Base-by-base conservation (phyloP, 2,888 invertebrate species). In the Acrobasis consociella region DNA sequence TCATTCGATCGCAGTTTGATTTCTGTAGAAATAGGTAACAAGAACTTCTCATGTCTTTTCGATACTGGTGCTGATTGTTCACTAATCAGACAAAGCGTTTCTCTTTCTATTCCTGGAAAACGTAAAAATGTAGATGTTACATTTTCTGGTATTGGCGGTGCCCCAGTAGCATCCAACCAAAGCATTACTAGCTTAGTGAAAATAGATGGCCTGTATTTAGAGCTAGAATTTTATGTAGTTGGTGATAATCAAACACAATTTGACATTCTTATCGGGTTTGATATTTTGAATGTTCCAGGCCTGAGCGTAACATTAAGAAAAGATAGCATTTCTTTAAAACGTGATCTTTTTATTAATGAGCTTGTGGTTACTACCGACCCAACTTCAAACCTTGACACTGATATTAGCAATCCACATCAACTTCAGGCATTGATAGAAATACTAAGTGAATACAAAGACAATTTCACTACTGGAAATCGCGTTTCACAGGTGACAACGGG, bases 51-150 rank as follows among this genome's bases (percentile, higher is more conserved):
- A 1, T 64, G 60, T 16, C 39, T 71, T 0, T 70, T 74, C 42
- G 70, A 75, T 17, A 72, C 68, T n/a, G 72, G 72, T 0, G 70
- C 74, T 0, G 74, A 74, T 37, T 71, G 72, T 22, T 74, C 74
- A 0, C 9, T 72, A 0, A 67, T 75, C 1, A 49, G 68, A 5
- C 69, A 73, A 37, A 62, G 67, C 0, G 2, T 72, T 1, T 70
- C 70, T 0, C 50, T 46, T 0, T 60, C 56, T n/a, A 13, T 75
- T 15, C 68, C 69, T 0, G 71, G 72, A 1, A 50, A 63, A 62
- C 38, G 49, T 5, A 49, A 49, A 17, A 8, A 17, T 49, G 49
- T 38, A 37, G n/a, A 56, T 17, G 49, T 49, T 51, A 31, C 38
- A 2, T 49, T 58, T 50, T 51, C 39, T 49, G 62, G 58, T 16